Evolutionary conservation across 2,797 vertebrate species (phyloP).

Genomic region (Melanogrammus aeglefinus): DNA sequence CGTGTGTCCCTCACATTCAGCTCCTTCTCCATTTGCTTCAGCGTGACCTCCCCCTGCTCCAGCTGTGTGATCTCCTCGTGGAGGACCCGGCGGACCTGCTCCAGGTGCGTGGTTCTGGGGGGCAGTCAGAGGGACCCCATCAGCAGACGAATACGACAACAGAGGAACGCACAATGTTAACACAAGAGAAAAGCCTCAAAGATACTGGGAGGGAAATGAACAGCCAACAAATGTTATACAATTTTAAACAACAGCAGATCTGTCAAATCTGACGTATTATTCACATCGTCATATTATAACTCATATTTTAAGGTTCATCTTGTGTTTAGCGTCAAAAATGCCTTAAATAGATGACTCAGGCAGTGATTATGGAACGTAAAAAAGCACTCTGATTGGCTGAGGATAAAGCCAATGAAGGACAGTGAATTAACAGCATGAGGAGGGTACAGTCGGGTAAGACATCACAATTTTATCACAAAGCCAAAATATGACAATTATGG

Average conservation of each 20-base stretch:
- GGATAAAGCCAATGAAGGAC: too few relatives aligned
- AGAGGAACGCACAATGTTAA: background rate
- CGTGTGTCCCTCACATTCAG: conserved; percentile 72
- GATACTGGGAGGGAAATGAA: background rate
- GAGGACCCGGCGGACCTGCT: conserved; percentile 75
- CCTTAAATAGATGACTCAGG: too few relatives aligned
- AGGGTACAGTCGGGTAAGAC: too few relatives aligned
- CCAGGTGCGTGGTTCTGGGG: conserved; percentile 77
- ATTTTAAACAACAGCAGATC: too few relatives aligned
- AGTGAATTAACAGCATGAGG: too few relatives aligned
- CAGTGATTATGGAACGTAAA: too few relatives aligned
- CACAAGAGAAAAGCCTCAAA: background rate
- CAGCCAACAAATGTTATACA: background rate
- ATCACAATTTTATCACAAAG: too few relatives aligned
- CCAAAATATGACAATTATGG: too few relatives aligned
- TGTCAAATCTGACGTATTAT: background rate
- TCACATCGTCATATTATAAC: background rate
- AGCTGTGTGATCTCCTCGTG: conserved; percentile 80
- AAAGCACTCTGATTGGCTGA: too few relatives aligned
- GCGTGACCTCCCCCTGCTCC: conserved; percentile 78
- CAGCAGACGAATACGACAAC: background rate
- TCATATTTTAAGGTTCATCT: too few relatives aligned
- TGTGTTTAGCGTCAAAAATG: too few relatives aligned
- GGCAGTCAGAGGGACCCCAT: conserved; percentile 1
- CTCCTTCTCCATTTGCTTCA: conserved; percentile 87